Evolutionary conservation across 2,888 invertebrate genomes (phyloP), one percentile per base, ranked within the genome.

Genomic region (Silvanus unidentatus): DNA sequence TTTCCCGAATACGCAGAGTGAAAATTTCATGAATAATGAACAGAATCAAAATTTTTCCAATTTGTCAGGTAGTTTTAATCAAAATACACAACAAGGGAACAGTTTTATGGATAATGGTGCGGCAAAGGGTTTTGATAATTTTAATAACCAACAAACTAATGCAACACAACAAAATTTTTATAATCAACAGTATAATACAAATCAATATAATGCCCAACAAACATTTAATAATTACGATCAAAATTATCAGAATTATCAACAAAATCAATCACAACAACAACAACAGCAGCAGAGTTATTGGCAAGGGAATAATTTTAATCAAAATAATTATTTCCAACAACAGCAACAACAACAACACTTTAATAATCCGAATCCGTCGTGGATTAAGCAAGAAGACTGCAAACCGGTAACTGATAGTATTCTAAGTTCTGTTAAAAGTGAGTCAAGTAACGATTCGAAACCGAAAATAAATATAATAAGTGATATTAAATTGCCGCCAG

Each of bases 391-490:
- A 44, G 70, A 68, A 12, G 67, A 66, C 9, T 44, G 42, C 3
- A 57, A 57, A 43, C 45, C 49, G n/a, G 35, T 52, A 16, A 41
- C 57, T 2, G 62, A 55, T 43, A 39, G 47, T 8, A 42, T 56
- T 2, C 47, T 53, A 11, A 60, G 49, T 42, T 57, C 63, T 2
- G 52, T 62, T 1, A 70, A 69, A 50, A 55, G 55, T 12, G 70
- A 70, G 43, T 52, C 53, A 1, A 65, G 64, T 46, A 62, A 57
- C 38, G 70, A 71, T 30, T 58, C 60, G 4, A 72, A 71, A 50
- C 71, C 72, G 3, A 72, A 72, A 59, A 71, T 72, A 40, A 72
- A 71, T 43, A 72, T 72, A 14, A 66, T 72, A 22, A 72, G 72
- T 56, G 70, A 72, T 51, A 72, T 72, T 16, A 71, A 70, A 54